These are phyloP conservation scores for Cheilosia grossa DNA, from an alignment of 2,888 invertebrate genomes.

Conservation along the genomic window DNA sequence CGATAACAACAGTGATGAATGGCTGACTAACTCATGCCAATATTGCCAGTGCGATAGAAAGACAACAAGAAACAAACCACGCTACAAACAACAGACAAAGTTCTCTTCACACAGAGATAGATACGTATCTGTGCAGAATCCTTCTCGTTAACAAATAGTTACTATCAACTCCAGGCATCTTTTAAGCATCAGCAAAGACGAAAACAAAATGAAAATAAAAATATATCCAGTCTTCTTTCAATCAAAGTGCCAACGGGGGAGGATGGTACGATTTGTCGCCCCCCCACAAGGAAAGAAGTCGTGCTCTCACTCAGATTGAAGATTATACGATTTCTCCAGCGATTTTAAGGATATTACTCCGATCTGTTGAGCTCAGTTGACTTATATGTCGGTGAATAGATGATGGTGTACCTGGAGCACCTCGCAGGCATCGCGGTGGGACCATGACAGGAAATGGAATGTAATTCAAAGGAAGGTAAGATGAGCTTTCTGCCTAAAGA, in stretches of 20 bases:
- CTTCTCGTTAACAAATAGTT: constrained; percentile 74
- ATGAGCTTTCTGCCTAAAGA: constrained; percentile 49
- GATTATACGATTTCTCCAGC: constrained; percentile 58
- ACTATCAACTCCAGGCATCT: constrained; percentile 74
- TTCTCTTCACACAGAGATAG: constrained; percentile 32
- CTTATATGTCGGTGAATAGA: constrained; percentile 48
- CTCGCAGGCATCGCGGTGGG: constrained; percentile 31
- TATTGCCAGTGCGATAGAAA: constrained; percentile 26
- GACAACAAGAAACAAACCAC: constrained; percentile 31
- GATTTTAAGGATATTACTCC: constrained; percentile 57
- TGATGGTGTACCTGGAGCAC: constrained; percentile 39
- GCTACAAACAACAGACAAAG: constrained; percentile 52
- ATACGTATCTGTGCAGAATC: constrained; percentile 65
- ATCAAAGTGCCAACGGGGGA: constrained; percentile 58
- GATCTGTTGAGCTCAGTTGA: constrained; percentile 57
- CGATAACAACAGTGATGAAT: constrained; percentile 69
- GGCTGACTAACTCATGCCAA: constrained; percentile 48
- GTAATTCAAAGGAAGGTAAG: constrained; percentile 31
- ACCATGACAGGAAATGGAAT: constrained; percentile 28
- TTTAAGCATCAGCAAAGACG: constrained; percentile 70
- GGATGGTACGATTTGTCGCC: constrained; percentile 54
- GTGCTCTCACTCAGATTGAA: constrained; percentile 51
- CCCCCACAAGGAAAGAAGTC: constrained; percentile 55
- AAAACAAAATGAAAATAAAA: constrained; percentile 49
- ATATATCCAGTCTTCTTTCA: constrained; percentile 59